These are phyloP conservation scores for Agapornis canus DNA, from an alignment of 2,797 vertebrate species.

Conservation along the genomic window DNA sequence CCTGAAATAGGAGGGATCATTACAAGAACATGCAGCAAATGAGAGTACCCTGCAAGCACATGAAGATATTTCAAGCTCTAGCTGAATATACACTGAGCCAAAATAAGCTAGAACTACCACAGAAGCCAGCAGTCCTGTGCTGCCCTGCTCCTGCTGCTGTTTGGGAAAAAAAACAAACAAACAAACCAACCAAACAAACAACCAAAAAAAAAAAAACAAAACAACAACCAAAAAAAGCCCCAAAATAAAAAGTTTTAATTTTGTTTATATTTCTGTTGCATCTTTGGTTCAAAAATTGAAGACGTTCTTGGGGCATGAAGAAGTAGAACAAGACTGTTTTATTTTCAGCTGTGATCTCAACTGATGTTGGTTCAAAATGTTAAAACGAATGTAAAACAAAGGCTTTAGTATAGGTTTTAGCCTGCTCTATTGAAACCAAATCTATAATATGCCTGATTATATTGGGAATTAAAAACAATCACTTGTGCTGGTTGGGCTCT, in stretches of 20 bases:
- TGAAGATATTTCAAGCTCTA: not conserved
- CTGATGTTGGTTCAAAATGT: not conserved
- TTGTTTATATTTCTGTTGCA: not conserved
- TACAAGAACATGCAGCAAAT: not conserved
- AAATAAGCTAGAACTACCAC: not conserved
- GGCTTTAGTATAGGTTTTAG: not conserved
- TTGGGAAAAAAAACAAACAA: not conserved
- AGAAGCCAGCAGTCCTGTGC: not conserved
- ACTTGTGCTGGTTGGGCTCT: not conserved
- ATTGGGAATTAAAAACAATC: not conserved
- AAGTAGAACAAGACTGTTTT: not conserved
- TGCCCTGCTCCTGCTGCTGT: not conserved
- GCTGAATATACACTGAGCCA: not conserved
- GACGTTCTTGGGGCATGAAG: not conserved
- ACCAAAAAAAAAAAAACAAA: not conserved
- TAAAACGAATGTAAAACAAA: not conserved
- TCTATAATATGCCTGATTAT: not conserved
- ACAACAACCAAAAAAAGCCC: not conserved
- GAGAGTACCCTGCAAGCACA: not conserved
- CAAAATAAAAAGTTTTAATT: not conserved
- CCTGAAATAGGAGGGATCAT: not conserved
- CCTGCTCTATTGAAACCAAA: not conserved
- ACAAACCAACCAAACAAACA: not conserved
- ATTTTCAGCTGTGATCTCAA: not conserved
- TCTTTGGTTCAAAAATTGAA: not conserved